Conservation (phyloP, 2,797 vertebrate species). For the Taenioides sp. region DNA sequence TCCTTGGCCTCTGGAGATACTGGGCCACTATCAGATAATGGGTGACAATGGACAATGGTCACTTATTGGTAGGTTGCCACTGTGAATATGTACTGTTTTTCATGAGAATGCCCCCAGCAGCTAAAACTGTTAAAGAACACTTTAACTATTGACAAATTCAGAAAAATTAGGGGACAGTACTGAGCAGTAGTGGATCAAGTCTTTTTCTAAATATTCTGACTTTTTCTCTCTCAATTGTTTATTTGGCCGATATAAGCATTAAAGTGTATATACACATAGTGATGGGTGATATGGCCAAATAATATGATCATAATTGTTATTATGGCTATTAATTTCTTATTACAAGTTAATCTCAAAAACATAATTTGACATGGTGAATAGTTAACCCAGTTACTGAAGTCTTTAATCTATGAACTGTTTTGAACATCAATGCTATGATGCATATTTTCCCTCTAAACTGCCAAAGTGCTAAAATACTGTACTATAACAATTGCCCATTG, state of each 20-base stretch:
- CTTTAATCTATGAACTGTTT: too few species aligned
- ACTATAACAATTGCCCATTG: neutral
- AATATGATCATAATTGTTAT: too few species aligned
- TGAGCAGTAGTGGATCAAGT: neutral
- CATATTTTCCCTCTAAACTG: neutral
- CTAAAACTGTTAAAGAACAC: neutral
- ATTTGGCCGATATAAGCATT: too few species aligned
- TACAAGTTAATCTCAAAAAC: too few species aligned
- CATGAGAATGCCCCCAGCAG: neutral
- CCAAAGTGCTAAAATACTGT: neutral
- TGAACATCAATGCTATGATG: neutral
- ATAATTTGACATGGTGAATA: too few species aligned
- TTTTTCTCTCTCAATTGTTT: too few species aligned
- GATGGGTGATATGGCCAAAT: too few species aligned
- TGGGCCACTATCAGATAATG: constrained; percentile 17
- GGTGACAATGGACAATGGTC: neutral
- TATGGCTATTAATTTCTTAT: too few species aligned
- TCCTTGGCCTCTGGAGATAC: constrained; percentile 21
- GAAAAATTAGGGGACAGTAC: neutral
- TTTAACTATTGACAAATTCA: neutral
- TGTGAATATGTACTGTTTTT: neutral
- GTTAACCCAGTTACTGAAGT: too few species aligned
- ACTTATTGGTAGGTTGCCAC: neutral
- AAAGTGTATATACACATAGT: too few species aligned
- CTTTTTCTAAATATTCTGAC: neutral